Conservation (phyloP, 2,888 invertebrate species). For the Andrena trimmerana region DNA sequence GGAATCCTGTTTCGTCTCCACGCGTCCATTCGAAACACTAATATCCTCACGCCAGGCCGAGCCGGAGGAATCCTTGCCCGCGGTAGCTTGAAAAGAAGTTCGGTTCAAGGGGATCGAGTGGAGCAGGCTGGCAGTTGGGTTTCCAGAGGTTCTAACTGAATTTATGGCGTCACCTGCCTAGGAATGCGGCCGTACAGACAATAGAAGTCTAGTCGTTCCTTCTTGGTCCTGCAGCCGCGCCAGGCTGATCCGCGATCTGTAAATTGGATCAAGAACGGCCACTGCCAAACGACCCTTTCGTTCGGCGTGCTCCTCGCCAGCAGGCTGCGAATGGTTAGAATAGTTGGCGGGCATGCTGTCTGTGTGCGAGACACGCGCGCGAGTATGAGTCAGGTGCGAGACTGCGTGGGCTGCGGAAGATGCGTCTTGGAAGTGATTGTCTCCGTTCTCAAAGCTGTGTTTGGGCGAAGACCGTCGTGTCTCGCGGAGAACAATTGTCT, state of each 20-base stretch:
- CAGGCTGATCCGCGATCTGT: constrained; percentile 34
- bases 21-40: neutral
- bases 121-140: constrained; percentile 6
- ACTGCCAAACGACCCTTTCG: constrained; percentile 5
- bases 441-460: constrained; percentile 36
- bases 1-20: neutral
- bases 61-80: neutral
- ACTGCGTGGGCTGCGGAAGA: constrained; percentile 51
- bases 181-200: constrained; percentile 48
- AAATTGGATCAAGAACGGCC: constrained; percentile 46
- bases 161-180: constrained; percentile 61
- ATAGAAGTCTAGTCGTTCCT: constrained; percentile 30
- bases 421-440: constrained; percentile 51
- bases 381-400: constrained; percentile 46
- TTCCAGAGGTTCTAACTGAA: constrained; percentile 45
- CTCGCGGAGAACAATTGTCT: constrained; percentile 46
- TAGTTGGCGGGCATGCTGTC: neutral
- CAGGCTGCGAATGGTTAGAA: neutral
- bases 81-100: constrained; percentile 15
- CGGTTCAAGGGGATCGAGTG: constrained; percentile 12
- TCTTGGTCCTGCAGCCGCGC: neutral
- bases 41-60: neutral
- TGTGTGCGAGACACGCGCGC: neutral
- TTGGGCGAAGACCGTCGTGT: constrained; percentile 16
- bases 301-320: constrained; percentile 10